Evolutionary conservation across 2,113 vertebrate species (phyloP).

Genomic region (Pungitius pungitius): DNA sequence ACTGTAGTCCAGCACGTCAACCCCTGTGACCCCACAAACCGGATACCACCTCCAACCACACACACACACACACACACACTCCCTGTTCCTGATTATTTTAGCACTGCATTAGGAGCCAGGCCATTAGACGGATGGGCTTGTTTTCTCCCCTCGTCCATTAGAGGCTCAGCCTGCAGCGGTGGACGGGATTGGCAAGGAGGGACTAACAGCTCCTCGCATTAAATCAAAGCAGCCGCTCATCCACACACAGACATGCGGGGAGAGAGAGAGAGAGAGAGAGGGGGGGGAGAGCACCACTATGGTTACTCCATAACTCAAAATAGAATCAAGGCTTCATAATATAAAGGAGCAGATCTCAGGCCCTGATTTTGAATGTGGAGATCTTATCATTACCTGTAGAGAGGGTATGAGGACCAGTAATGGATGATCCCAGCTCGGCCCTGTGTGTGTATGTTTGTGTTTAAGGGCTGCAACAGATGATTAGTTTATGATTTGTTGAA

Average conservation of each 20-base stretch:
- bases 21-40: slow-evolving; percentile 36
- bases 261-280: too few species aligned
- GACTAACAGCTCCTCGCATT: slow-evolving; percentile 55
- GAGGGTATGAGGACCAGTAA: slow-evolving; percentile 1
- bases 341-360: slow-evolving; percentile 35
- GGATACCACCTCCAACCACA: slow-evolving; percentile 24
- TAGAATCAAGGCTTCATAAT: slow-evolving; percentile 65
- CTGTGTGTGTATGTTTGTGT: neutral
- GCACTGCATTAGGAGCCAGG: slow-evolving; percentile 58
- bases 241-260: slow-evolving; percentile 17
- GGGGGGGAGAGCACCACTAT: slow-evolving; percentile 20
- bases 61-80: slow-evolving; percentile 1
- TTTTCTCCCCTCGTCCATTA: slow-evolving; percentile 69
- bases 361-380: neutral
- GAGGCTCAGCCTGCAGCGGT: slow-evolving; percentile 36
- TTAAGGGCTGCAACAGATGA: neutral
- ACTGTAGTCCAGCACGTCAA: slow-evolving; percentile 25
- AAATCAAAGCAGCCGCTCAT: slow-evolving; percentile 59
- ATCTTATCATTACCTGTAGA: slow-evolving; percentile 26
- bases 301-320: slow-evolving; percentile 70
- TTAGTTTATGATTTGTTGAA: neutral
- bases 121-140: slow-evolving; percentile 60
- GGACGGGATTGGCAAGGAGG: slow-evolving; percentile 32
- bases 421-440: neutral
- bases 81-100: slow-evolving; percentile 64